Evolutionary conservation across 2,797 vertebrate genomes (phyloP).

Genomic region (Tragopan temminckii): DNA sequence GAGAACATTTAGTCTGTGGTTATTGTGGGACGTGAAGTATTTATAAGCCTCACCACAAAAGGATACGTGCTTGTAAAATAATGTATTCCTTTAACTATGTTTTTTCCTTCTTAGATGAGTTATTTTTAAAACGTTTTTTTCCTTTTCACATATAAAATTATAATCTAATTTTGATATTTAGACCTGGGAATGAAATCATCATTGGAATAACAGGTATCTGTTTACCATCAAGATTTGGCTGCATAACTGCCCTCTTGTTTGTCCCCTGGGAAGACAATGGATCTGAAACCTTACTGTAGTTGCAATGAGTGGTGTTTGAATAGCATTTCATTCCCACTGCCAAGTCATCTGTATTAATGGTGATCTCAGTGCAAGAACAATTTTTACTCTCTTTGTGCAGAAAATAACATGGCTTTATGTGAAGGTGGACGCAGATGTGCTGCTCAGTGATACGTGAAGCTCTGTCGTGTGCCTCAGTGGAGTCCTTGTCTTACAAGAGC

Average conservation of each 20-base stretch:
- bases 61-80: slow-evolving; percentile 35
- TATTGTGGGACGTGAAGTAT: slow-evolving; percentile 50
- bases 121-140: slow-evolving; percentile 62
- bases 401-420: neutral
- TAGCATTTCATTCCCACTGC: slow-evolving; percentile 27
- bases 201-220: slow-evolving; percentile 53
- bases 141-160: slow-evolving; percentile 57
- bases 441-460: neutral
- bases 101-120: slow-evolving; percentile 63
- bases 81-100: slow-evolving; percentile 37
- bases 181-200: slow-evolving; percentile 47
- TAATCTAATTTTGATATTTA: slow-evolving; percentile 75
- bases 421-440: neutral
- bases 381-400: neutral
- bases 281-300: slow-evolving; percentile 43
- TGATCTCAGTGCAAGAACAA: slow-evolving; percentile 4
- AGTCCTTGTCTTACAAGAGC: neutral
- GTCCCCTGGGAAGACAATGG: slow-evolving; percentile 37
- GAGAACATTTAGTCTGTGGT: slow-evolving; percentile 36
- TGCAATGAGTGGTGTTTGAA: slow-evolving; percentile 13
- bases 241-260: slow-evolving; percentile 20
- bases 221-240: slow-evolving; percentile 61
- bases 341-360: neutral
- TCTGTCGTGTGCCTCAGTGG: neutral
- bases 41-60: slow-evolving; percentile 49